Base-by-base conservation (phyloP, 2,888 invertebrate genomes). In the Catocala nupta region DNA sequence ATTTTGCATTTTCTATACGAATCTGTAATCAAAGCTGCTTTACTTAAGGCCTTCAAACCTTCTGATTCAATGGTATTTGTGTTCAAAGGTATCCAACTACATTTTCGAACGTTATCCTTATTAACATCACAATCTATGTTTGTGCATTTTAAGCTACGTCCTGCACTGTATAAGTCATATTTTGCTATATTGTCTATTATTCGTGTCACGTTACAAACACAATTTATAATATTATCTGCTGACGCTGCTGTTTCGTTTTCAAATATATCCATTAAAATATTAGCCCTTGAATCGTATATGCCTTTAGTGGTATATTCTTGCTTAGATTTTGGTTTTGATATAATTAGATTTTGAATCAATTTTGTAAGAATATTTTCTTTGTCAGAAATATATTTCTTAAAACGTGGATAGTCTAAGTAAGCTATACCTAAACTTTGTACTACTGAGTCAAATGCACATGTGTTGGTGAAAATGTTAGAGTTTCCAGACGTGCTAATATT, bases 21-120 rank as follows among this genome's bases (percentile, higher is more conserved):
- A 55, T 55, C 55, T 13, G 34, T 45, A 16, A 48, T 48, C 13
- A 55, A 55, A 48, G 48, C 48, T 48, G 55, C 55, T 55, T 47
- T 11, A 55, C 42, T 45, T 45, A 55, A 45, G 45, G 45, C 36
- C 55, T 44, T 50, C 43, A 57, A 57, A 57, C 57, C 57, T 57
- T 57, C 50, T 39, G 57, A 39, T 50, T 36, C 48, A 48, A 57
- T 57, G 11, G 16, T 57, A 16, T 57, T 48, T 48, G 39, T 53
- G 44, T 59, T 59, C 33, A 59, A 33, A 43, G 59, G 59, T 43
- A 59, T 53, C 51, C 50, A 59, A 59, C 50, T 59, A 59, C 59
- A 59, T 59, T 59, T 59, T 53, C 44, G 43, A 47, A 45, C 45
- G 47, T 42, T 33, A 52, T 53, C 50, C n/a, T 52, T 50, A 59